Percentiles rank a stretch among this genome's conserved stretches.
Evolutionary conservation across 1,140 invertebrate species (phyloP).

Genomic region (Mactra quadrangularis): DNA sequence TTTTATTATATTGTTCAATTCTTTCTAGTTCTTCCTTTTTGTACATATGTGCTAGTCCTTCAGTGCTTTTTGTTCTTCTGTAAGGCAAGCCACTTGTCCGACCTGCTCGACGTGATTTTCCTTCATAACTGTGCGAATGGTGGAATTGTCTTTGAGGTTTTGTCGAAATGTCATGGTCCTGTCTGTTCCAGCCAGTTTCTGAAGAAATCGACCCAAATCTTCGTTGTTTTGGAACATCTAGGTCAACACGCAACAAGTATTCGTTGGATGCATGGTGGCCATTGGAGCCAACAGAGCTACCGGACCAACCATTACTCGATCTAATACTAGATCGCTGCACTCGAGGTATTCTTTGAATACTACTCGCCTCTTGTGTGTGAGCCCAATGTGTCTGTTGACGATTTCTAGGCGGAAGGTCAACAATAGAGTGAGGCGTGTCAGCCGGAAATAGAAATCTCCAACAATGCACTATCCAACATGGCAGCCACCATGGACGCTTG

Average conservation of each 20-base stretch:
- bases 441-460: conserved; percentile 39
- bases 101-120: not conserved
- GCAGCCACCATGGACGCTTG: conserved; percentile 27
- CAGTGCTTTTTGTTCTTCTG: conserved; percentile 16
- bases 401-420: not conserved
- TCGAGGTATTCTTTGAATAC: conserved; percentile 34
- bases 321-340: conserved; percentile 7
- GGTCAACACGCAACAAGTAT: no score
- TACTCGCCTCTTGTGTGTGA: conserved; percentile 42
- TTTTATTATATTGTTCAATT: conserved; percentile 27
- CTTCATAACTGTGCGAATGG: conserved; percentile 8
- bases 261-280: no score
- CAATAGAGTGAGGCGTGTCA: conserved; percentile 50
- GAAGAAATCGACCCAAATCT: no score
- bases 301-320: conserved; percentile 2
- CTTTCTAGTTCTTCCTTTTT: conserved; percentile 20
- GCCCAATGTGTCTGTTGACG: conserved; percentile 20
- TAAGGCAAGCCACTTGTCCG: not conserved
- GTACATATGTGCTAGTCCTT: not conserved
- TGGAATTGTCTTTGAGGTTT: no score
- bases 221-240: no score
- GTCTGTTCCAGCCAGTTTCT: no score
- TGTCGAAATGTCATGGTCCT: no score
- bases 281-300: no score
- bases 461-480: conserved; percentile 33